phyloP scores from a whole-genome alignment of 2,797 vertebrate species.

The Chaenodraco wilsoni region DNA sequence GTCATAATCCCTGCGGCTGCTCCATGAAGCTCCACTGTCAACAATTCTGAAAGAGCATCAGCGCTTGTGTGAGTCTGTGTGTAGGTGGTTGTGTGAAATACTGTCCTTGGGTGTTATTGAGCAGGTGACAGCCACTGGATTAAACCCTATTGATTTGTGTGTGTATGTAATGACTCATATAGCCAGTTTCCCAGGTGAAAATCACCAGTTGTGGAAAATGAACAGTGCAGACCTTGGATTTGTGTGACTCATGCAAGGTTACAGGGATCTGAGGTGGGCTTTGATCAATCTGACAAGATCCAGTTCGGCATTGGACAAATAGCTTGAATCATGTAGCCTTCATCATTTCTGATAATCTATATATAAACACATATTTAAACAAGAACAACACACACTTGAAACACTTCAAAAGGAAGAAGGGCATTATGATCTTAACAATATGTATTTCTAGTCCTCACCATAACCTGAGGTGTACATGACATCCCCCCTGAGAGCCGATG shows the following conservation, averaged over 20 bases:
- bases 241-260: constrained; percentile 22
- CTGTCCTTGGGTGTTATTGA: constrained; percentile 54
- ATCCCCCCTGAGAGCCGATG: constrained; percentile 1
- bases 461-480: background rate
- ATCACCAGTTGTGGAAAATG: constrained; percentile 42
- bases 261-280: constrained; percentile 10
- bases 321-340: background rate
- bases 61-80: constrained; percentile 32
- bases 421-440: background rate
- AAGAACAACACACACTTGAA: background rate
- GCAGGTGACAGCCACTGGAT: constrained; percentile 57
- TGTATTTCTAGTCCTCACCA: constrained; percentile 12
- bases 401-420: background rate
- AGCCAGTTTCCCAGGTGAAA: constrained; percentile 50
- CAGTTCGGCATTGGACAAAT: background rate
- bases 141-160: constrained; percentile 64
- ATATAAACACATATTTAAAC: too few species aligned
- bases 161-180: constrained; percentile 46
- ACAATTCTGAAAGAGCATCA: constrained; percentile 32
- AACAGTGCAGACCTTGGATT: constrained; percentile 42
- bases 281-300: constrained; percentile 23
- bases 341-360: background rate
- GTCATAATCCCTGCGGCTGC: constrained; percentile 51
- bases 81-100: constrained; percentile 49
- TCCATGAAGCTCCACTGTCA: constrained; percentile 44